Percentiles rank a stretch among this genome's conserved stretches.
These are phyloP conservation scores for Drosophila funebris DNA, from an alignment of 1,140 invertebrate species.

Conservation along the genomic window DNA sequence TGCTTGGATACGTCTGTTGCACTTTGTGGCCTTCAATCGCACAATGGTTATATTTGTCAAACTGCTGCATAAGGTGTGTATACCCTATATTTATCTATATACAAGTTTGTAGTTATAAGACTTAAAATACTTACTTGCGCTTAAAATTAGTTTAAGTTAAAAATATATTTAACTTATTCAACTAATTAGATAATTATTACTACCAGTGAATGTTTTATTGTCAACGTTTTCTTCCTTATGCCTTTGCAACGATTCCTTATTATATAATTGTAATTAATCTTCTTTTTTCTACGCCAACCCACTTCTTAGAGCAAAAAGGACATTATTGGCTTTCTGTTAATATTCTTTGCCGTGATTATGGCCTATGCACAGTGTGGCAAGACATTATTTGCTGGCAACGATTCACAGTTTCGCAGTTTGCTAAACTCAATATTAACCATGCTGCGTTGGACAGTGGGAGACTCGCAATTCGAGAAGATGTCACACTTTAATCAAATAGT, in stretches of 20 bases:
- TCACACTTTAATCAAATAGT: background rate
- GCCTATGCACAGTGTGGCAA: conserved; percentile 21
- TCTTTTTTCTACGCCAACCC: too few relatives aligned
- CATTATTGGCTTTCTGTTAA: background rate
- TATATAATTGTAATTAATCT: background rate
- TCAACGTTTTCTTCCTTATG: too few relatives aligned
- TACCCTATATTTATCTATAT: too few relatives aligned
- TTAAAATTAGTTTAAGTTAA: too few relatives aligned
- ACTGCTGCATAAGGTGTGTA: background rate
- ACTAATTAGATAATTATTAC: too few relatives aligned
- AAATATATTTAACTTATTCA: too few relatives aligned
- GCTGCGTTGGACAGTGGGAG: background rate
- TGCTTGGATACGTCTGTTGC: conserved; percentile 1
- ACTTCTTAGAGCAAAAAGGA: conserved; percentile 8
- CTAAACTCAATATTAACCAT: background rate
- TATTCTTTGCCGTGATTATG: background rate
- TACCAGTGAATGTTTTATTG: too few relatives aligned
- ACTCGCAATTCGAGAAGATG: background rate
- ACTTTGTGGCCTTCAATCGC: conserved; percentile 19
- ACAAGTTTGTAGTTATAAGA: too few relatives aligned
- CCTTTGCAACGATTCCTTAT: too few relatives aligned
- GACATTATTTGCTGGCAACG: background rate
- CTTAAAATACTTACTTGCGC: too few relatives aligned
- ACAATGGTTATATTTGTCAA: conserved; percentile 3
- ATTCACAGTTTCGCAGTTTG: background rate